Evolutionary conservation across 2,888 invertebrate genomes (phyloP).

Genomic region (Athripsodes cinereus): DNA sequence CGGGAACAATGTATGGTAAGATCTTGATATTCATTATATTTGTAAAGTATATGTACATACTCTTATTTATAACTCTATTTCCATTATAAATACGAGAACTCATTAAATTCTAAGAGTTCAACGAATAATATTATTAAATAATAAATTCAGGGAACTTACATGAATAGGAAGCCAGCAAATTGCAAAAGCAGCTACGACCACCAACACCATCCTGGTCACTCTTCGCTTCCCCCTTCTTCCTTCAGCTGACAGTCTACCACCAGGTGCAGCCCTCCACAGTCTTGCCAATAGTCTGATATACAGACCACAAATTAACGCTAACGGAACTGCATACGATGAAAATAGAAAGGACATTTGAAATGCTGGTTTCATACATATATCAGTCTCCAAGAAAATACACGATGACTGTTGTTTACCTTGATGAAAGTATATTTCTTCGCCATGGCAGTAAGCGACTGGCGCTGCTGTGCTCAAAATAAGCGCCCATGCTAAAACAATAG

Average conservation of each 20-base stretch:
- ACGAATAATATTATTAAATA: too few relatives aligned
- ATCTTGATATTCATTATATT: too few relatives aligned
- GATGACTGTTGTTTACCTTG: constrained; percentile 59
- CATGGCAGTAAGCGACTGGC: constrained; percentile 72
- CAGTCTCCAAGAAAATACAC: constrained; percentile 61
- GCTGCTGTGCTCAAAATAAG: constrained; percentile 72
- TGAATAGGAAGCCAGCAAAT: constrained; percentile 94
- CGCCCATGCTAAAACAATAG: constrained; percentile 75
- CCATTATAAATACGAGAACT: too few relatives aligned
- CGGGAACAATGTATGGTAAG: too few relatives aligned
- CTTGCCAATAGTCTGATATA: constrained; percentile 86
- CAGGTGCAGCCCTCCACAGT: constrained; percentile 78
- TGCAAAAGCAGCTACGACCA: constrained; percentile 88
- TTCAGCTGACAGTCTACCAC: constrained; percentile 75
- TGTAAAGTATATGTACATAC: too few relatives aligned
- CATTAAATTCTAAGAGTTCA: too few relatives aligned
- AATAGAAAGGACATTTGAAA: constrained; percentile 80
- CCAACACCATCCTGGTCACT: constrained; percentile 87
- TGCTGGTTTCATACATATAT: constrained; percentile 54
- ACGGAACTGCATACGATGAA: constrained; percentile 82
- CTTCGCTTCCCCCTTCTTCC: constrained; percentile 77
- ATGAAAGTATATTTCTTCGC: constrained; percentile 62
- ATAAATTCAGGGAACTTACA: constrained; percentile 43
- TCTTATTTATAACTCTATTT: too few relatives aligned
- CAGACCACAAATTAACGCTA: constrained; percentile 78